Evolutionary conservation across 1,140 invertebrate species (phyloP), one percentile per base, ranked within the genome.

Genomic region (Neodiprion lecontei): DNA sequence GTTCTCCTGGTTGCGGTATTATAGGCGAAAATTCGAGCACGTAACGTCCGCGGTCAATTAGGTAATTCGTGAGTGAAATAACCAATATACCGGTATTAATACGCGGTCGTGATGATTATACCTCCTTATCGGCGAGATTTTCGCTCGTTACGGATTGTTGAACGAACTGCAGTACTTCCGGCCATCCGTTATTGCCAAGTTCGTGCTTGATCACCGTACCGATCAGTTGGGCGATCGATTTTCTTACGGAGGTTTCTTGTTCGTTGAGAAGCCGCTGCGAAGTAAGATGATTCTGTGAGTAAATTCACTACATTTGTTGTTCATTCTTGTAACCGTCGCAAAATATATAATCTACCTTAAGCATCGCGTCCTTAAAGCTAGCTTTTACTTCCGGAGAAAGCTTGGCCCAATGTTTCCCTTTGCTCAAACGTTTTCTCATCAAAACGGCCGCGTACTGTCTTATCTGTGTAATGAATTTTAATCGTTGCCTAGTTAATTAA

Each of bases 181-280:
- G 91, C 94, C 94, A 95, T 10, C 84, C 80, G 78, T 92, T 91
- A 61, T 88, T 88, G 11, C 91, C 89, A 71, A 94, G 87, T 85
- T 95, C 94, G 86, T 95, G 93, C 76, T 92, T 94, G 21, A 93
- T 90, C 71, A 95, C 88, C 1, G 90, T 89, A 21, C 92, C 94
- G 77, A 93, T 89, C 70, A 94, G 86, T 80, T 92, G 91, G 11
- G 91, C 91, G 74, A 94, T 91, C 5, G 90, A 83, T 83, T 91
- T 93, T 78, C 91, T 91, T 1, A 94, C 92, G 61, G 82, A 84
- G 79, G 91, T 92, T 74, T 92, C 91, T 73, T 88, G 87, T 82
- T 94, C 93, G 48, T 87, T 84, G 1, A 92, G 80, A 17, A 94
- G 81, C 21, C 90, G 90, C 92, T 93, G 79, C 72, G 88, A 85